Percentiles rank a stretch among this genome's conserved stretches.
phyloP scores from a whole-genome alignment of 2,888 invertebrate species.

The Apotomis turbidana region DNA sequence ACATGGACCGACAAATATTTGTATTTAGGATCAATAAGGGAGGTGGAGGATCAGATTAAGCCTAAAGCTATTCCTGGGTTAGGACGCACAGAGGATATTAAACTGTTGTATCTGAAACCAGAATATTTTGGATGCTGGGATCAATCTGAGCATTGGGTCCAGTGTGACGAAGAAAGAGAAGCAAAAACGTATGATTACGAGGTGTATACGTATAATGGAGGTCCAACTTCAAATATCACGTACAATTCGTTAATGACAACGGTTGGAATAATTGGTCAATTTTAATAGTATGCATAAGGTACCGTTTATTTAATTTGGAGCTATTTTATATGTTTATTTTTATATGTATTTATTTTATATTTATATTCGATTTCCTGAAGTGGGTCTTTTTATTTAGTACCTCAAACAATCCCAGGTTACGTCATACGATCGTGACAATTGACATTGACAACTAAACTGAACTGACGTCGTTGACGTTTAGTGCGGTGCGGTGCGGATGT shows the following conservation, averaged over 20 bases:
- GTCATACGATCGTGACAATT: neutral
- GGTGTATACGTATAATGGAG: slow-evolving; percentile 45
- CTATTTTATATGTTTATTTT: neutral
- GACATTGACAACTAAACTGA: no score
- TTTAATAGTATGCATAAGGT: neutral
- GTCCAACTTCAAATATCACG: slow-evolving; percentile 46
- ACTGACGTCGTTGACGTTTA: no score
- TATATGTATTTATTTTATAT: no score
- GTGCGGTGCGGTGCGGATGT: neutral
- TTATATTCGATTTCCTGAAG: no score
- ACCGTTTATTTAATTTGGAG: no score
- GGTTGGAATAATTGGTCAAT: slow-evolving; percentile 34
- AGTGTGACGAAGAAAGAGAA: slow-evolving; percentile 53
- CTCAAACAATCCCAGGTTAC: neutral
- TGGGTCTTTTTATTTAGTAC: neutral
- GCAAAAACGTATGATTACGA: slow-evolving; percentile 30
- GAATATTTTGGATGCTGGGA: slow-evolving; percentile 64
- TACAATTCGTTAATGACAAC: slow-evolving; percentile 46
- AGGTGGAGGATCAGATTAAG: slow-evolving; percentile 58
- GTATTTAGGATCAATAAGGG: slow-evolving; percentile 79
- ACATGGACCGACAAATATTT: slow-evolving; percentile 83
- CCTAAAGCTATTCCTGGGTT: slow-evolving; percentile 63
- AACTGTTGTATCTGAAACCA: slow-evolving; percentile 61
- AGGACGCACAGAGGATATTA: slow-evolving; percentile 60
- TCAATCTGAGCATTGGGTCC: slow-evolving; percentile 65